Evolutionary conservation across 2,888 invertebrate genomes (phyloP).

Genomic region (Chrysopilus asiliformis): DNA sequence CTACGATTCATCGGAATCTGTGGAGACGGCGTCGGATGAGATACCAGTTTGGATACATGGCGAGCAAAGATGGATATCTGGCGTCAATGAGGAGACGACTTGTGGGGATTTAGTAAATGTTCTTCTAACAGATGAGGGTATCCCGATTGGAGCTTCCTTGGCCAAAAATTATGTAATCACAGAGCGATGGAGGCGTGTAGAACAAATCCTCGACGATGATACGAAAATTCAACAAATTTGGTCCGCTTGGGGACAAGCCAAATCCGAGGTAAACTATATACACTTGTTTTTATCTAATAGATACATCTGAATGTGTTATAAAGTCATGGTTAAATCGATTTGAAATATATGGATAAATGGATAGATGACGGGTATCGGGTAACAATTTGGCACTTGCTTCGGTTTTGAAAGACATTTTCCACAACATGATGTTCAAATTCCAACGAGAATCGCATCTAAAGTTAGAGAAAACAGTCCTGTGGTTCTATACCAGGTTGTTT

Average conservation of each 20-base stretch:
- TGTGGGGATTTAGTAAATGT: constrained; percentile 67
- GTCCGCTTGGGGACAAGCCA: constrained; percentile 60
- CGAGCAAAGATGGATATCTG: constrained; percentile 67
- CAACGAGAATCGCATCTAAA: no score
- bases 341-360: no score
- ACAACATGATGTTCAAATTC: no score
- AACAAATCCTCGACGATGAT: constrained; percentile 52
- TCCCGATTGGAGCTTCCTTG: constrained; percentile 20
- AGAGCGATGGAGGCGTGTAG: constrained; percentile 59
- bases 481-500: no score
- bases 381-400: no score
- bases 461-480: no score
- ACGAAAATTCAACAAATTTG: constrained; percentile 57
- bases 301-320: no score
- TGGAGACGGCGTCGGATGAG: constrained; percentile 39
- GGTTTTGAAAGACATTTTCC: no score
- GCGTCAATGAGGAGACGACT: constrained; percentile 60
- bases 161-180: constrained; percentile 47
- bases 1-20: constrained; percentile 22
- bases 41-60: constrained; percentile 64
- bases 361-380: no score
- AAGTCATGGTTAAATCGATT: no score
- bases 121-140: constrained; percentile 43
- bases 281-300: no score
- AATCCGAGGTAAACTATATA: constrained; percentile 39